Evolutionary conservation across 2,888 invertebrate genomes (phyloP).

Genomic region (Erynnis tages): DNA sequence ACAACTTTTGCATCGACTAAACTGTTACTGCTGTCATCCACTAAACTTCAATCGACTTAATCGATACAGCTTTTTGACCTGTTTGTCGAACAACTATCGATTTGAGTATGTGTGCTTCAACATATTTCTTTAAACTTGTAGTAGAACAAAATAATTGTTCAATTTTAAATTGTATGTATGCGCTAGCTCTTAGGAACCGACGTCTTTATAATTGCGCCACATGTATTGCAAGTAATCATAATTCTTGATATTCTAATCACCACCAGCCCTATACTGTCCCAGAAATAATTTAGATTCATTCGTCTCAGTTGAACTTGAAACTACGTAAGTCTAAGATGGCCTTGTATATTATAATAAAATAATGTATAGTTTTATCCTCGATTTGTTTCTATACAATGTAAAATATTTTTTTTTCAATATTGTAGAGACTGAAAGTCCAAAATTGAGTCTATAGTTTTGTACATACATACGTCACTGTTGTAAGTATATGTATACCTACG

Average conservation of each 20-base stretch:
- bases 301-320: constrained; percentile 35
- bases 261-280: constrained; percentile 26
- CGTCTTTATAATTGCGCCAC: constrained; percentile 6
- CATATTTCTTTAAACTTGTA: too few relatives aligned
- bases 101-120: too few relatives aligned
- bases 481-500: constrained; percentile 69
- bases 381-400: constrained; percentile 62
- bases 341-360: constrained; percentile 68
- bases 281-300: constrained; percentile 12
- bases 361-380: constrained; percentile 56
- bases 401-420: constrained; percentile 63
- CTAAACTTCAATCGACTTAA: too few relatives aligned
- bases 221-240: not conserved
- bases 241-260: not conserved
- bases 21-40: too few relatives aligned
- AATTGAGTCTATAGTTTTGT: constrained; percentile 81
- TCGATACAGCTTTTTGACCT: too few relatives aligned
- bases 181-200: constrained; percentile 1
- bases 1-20: too few relatives aligned
- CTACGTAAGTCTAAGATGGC: constrained; percentile 52
- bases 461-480: constrained; percentile 74
- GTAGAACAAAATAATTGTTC: too few relatives aligned
- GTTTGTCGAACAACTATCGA: too few relatives aligned
- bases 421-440: constrained; percentile 81
- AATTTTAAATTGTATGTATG: too few relatives aligned